Evolutionary conservation across 2,888 invertebrate genomes (phyloP), one percentile per base, ranked within the genome.

Genomic region (Tupiocoris notatus): DNA sequence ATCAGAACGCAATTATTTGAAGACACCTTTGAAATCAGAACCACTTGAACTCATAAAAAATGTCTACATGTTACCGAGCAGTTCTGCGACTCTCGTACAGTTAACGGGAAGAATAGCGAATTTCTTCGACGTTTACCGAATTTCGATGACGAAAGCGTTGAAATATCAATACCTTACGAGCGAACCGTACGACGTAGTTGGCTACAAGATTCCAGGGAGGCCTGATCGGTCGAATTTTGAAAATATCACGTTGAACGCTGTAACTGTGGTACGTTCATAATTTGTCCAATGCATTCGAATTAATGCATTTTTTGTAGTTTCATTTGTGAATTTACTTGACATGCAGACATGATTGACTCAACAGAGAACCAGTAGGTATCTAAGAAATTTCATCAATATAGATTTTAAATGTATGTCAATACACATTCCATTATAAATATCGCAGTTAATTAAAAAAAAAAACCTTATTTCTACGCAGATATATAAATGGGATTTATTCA

Each of bases 61-160:
- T 23, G 23, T 66, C 1, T 78, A 77, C 75, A 62, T 77, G 39
- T 71, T 78, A 0, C 78, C 78, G 7, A 70, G 71, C 0, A 78
- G 78, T 39, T 66, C 20, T 16, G 77, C 70, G 7, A 77, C 75
- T 22, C 18, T 77, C 6, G 78, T 67, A 56, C 78, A 78, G 20
- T 2, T 66, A 6, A 23, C 54, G 0, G 67, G 66, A n/a, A n/a
- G 59, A 2, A 16, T 22, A 20, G 65, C 64, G 0, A 24, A 58
- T 16, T 78, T 68, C 63, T 77, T 54, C 62, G 78, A 78, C 23
- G 62, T 78, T 9, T 78, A 77, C 58, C 63, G 77, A 6, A 63
- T 77, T 1, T 56, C 67, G 3, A 7, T 61, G 24, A 61, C 18
- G 22, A 54, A 70, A 22, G 71, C 77, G 0, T 25, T 75, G 16